Evolutionary conservation across 2,113 vertebrate species (phyloP).

Genomic region (Coracopsis vasa): DNA sequence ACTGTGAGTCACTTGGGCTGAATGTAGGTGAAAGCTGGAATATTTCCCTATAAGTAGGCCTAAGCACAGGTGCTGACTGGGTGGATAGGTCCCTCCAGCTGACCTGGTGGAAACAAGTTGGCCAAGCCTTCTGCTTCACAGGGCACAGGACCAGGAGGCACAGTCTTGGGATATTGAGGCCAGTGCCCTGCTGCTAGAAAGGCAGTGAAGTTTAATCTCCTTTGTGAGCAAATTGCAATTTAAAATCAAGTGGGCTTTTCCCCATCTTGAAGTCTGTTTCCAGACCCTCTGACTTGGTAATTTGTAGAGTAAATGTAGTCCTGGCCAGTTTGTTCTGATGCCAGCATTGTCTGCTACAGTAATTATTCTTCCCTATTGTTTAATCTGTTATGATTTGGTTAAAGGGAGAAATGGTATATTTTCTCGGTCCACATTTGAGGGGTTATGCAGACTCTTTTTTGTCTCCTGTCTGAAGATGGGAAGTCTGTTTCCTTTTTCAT

Average conservation of each 20-base stretch:
- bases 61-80: not conserved
- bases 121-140: not conserved
- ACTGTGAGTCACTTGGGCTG: conserved; percentile 24
- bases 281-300: not conserved
- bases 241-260: not conserved
- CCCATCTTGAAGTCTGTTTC: not conserved
- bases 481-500: conserved; percentile 29
- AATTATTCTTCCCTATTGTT: not conserved
- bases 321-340: not conserved
- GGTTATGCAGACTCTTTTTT: not conserved
- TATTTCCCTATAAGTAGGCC: not conserved
- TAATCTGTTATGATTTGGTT: not conserved
- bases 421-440: not conserved
- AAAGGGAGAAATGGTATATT: not conserved
- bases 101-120: not conserved
- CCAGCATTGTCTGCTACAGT: not conserved
- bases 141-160: not conserved
- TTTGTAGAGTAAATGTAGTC: not conserved
- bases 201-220: not conserved
- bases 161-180: not conserved
- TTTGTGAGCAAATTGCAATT: not conserved
- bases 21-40: conserved; percentile 21
- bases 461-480: not conserved
- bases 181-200: not conserved
- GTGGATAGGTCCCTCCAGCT: not conserved